Evolutionary conservation across 2,113 vertebrate genomes (phyloP).

Genomic region (Dasyprocta punctata): DNA sequence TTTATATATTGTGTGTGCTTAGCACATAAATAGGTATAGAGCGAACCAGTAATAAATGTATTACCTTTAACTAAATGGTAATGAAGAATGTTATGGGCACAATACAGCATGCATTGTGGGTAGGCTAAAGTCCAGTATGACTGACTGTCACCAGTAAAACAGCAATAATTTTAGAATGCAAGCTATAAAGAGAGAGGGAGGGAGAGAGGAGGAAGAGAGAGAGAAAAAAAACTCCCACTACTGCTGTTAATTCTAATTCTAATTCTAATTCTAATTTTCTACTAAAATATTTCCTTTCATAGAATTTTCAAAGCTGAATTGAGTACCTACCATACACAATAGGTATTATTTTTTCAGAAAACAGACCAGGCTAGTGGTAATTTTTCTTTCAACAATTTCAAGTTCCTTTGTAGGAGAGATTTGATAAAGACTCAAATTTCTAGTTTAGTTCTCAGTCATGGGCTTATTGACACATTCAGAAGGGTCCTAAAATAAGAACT

Average conservation of each 20-base stretch:
- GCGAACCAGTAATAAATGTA: background rate
- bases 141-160: background rate
- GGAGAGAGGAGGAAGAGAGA: background rate
- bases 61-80: background rate
- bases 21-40: background rate
- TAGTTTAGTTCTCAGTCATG: background rate
- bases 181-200: background rate
- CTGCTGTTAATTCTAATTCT: background rate
- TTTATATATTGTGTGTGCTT: background rate
- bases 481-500: background rate
- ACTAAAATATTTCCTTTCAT: background rate
- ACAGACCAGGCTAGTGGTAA: background rate
- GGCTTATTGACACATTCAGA: conserved; percentile 7
- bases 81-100: background rate
- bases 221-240: background rate
- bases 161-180: background rate
- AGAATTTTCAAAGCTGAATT: background rate
- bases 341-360: background rate
- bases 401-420: background rate
- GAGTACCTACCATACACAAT: background rate
- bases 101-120: background rate
- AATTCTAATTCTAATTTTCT: too few species aligned
- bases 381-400: conserved; percentile 17
- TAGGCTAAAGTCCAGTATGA: background rate
- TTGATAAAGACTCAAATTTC: conserved; percentile 4